Evolutionary conservation across 2,113 vertebrate genomes (phyloP), one percentile per base, ranked within the genome.

Genomic region (Pyxicephalus adspersus): DNA sequence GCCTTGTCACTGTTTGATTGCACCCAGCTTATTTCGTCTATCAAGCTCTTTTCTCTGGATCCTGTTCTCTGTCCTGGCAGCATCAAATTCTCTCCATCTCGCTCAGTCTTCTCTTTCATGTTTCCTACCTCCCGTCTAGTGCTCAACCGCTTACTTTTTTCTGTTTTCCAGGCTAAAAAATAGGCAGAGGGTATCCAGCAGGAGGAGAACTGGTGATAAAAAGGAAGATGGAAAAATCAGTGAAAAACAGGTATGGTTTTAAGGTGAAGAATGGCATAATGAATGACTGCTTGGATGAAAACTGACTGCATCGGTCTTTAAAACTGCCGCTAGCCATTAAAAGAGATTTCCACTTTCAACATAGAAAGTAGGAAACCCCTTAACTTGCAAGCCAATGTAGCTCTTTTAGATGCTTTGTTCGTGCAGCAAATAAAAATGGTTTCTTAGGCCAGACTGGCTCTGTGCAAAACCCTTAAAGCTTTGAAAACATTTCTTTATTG

Each of bases 141-240:
- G 45, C 64, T 70, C 22, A 54, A 55, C 31, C 55, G 18, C 65
- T 61, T 16, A 70, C 54, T 80, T 58, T 67, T 68, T 70, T 60
- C n/a, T 68, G 28, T 79, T 38, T 55, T 55, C 4, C 50, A 81
- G 68, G 60, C 54, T 73, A 73, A 81, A 51, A 72, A 28, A 64
- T 80, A 72, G 26, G 31, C 26, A 13, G 34, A 28, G 67, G 29
- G 52, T 51, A 61, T 70, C 31, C 64, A n/a, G 66, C 61, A 34
- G 57, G 26, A 67, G 52, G 51, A 63, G 57, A 73, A 29, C 23
- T 22, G 57, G 57, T 23, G 68, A 52, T 45, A 73, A 73, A 61
- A n/a, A 64, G 20, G 25, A 73, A 67, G 60, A 81, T 81, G 79
- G 79, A 61, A 64, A 63, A 81, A 63, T 73, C 70, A 28, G 65